Conservation (phyloP, 2,888 invertebrate species). For the Caenorhabditis imperialis region DNA sequence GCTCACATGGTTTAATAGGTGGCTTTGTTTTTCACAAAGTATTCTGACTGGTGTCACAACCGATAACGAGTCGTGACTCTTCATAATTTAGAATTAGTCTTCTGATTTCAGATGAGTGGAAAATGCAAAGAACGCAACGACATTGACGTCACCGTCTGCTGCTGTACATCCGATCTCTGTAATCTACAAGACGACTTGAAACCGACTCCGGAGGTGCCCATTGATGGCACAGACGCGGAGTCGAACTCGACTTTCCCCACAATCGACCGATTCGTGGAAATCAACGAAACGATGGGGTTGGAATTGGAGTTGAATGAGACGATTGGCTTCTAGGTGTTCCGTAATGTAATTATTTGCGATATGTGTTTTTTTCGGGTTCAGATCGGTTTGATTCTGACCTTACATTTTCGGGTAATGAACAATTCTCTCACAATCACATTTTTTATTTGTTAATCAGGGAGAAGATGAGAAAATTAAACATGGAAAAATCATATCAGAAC, state of each 20-base stretch:
- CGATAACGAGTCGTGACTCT: no score
- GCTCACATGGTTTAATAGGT: no score
- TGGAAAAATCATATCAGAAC: constrained; percentile 2
- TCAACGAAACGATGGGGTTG: constrained; percentile 39
- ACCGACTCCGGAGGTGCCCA: constrained; percentile 27
- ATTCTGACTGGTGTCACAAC: no score
- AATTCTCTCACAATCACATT: no score
- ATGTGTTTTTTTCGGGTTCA: constrained; percentile 37
- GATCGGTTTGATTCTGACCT: constrained; percentile 15
- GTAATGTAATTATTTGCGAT: background rate
- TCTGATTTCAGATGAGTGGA: constrained; percentile 40
- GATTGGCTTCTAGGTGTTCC: background rate
- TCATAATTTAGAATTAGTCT: no score
- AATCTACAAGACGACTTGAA: constrained; percentile 52
- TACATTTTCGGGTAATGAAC: constrained; percentile 14
- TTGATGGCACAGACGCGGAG: no score
- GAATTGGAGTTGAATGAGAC: constrained; percentile 35
- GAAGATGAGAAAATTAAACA: no score
- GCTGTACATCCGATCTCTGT: constrained; percentile 54
- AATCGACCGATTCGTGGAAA: constrained; percentile 17
- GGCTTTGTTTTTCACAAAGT: no score
- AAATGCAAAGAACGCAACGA: constrained; percentile 48
- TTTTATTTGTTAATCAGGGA: no score
- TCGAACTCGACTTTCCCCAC: constrained; percentile 11
- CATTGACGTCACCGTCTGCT: constrained; percentile 55